Base-by-base conservation (phyloP, 2,888 invertebrate genomes). In the Selenia dentaria region DNA sequence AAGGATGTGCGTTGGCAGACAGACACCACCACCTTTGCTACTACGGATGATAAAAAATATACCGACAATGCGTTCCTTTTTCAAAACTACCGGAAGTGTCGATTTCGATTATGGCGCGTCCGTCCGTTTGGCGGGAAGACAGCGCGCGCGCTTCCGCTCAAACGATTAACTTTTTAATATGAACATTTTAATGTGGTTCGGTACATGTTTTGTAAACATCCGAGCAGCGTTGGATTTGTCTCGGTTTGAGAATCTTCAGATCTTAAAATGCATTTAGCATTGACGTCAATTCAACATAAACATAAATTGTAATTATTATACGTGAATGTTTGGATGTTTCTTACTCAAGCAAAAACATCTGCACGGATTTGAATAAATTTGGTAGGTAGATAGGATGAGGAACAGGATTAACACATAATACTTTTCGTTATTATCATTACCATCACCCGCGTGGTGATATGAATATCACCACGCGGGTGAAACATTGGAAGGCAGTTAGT, bases 71-170 rank as follows among this genome's bases (percentile, higher is more conserved):
- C 41, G 74, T 71, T 74, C 73, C 71, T 70, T 73, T 75, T 76
- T 69, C 51, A 68, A 72, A 70, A 54, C 57, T 57, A 57, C 64
- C 75, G 79, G 74, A 74, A 70, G 79, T 74, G 74, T 75, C 73
- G 73, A 70, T 77, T 75, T 78, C 77, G 74, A 78, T 74, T 78
- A 77, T 74, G 75, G 64, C 44, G 55, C 59, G 66, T 67, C 71
- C 70, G 68, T 62, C 62, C 65, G 68, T 67, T 66, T 66, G 68
- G 72, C 72, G 72, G 70, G 69, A 70, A 64, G 65, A 67, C 62
- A 64, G 70, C 67, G 67, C 65, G 66, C 59, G 65, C 65, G 68
- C 53, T 72, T 74, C 74, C 70, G 68, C 38, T 57, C 52, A 50
- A 46, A 44, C 40, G 43, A 51, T 50, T 53, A 35, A 51, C 44